A percentile compares a stretch with the other conserved stretches of the same genome.
Conservation (phyloP, 1,140 invertebrate species). For the Acromyrmex echinatior region DNA sequence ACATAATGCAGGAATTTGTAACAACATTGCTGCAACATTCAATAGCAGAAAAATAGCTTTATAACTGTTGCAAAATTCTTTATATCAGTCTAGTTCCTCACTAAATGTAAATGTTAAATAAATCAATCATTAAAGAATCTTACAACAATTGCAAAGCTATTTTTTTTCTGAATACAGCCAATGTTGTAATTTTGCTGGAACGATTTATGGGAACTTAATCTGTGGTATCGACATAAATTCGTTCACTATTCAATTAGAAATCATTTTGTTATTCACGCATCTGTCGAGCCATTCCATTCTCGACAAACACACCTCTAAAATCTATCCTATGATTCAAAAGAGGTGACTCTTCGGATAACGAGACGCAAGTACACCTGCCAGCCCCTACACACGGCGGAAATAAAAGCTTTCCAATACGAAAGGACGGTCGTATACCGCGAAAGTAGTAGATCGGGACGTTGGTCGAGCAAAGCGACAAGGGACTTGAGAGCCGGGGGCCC, state of each 20-base stretch:
- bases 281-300: constrained; percentile 50
- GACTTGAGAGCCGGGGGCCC: constrained; percentile 52
- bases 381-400: constrained; percentile 64
- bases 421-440: constrained; percentile 73
- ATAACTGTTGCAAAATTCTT: too few relatives aligned
- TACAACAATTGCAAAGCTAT: too few relatives aligned
- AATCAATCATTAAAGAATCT: too few relatives aligned
- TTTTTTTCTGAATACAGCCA: too few relatives aligned
- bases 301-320: not conserved
- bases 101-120: too few relatives aligned
- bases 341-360: constrained; percentile 78
- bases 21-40: too few relatives aligned
- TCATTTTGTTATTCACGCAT: constrained; percentile 9
- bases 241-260: not conserved
- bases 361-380: constrained; percentile 83
- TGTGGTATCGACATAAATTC: not conserved
- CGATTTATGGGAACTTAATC: too few relatives aligned
- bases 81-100: too few relatives aligned
- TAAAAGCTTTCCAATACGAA: constrained; percentile 71
- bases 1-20: too few relatives aligned
- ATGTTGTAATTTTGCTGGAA: too few relatives aligned
- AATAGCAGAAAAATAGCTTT: too few relatives aligned
- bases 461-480: constrained; percentile 67
- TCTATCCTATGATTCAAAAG: not conserved
- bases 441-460: constrained; percentile 75